Evolutionary conservation across 1,140 invertebrate genomes (phyloP), one percentile per base, ranked within the genome.

Genomic region (Calephelis virginiensis): DNA sequence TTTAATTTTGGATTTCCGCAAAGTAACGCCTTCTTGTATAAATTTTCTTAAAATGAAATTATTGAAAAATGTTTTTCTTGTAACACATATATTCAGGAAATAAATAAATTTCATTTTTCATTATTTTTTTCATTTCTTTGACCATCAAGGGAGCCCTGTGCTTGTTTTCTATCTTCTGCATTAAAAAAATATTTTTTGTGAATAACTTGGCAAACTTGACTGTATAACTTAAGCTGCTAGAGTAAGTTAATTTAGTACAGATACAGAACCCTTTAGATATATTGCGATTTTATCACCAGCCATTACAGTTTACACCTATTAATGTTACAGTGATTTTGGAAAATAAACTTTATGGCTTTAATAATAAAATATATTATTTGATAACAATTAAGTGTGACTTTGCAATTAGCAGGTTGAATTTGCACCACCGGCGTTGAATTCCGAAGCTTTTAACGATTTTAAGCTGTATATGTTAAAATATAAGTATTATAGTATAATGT

Each of bases 341-440:
- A 72, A 63, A 56, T 43, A n/a, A 71, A 64, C 66, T 65, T 50
- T 64, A 66, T 38, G 0, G 6, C 4, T 45, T 48, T n/a, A 4
- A 3, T 0, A 8, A 17, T 63, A 76, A 62, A 49, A 67, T 70
- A 69, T 8, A 72, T 64, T 40, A 50, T 28, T 56, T 12, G 12
- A 12, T 63, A 60, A 66, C 63, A 75, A 78, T 67, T 64, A 76
- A 78, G 77, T 83, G 83, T 81, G 77, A 85, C 75, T 71, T 74
- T 80, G 80, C 77, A 76, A 78, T 81, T 77, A 74, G 79, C 77
- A 81, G 74, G 80, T 77, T 78, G 77, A 77, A 73, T 71, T 71
- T 71, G 69, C 72, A 71, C 76, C 77, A 80, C 78, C 78, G 66
- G 71, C 67, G 74, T 72, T 38, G 73, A 72, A 69, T 45, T 40